Conservation (phyloP, 2,888 invertebrate genomes). For the Hesperia comma region DNA sequence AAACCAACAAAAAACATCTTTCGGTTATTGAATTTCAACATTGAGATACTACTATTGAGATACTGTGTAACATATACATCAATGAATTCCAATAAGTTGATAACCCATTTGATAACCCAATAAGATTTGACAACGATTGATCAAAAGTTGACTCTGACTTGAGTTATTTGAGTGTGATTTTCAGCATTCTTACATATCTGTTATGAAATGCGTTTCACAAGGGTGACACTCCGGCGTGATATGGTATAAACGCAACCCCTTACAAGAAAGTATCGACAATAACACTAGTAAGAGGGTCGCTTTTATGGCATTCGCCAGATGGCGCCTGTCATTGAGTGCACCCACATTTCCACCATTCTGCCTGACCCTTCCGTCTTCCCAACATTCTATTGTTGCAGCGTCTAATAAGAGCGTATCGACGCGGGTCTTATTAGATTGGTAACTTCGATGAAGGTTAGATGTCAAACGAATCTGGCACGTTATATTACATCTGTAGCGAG, state of each 20-base stretch:
- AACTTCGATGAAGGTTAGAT: slow-evolving; percentile 66
- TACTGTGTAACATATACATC: no score
- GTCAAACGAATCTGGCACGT: slow-evolving; percentile 76
- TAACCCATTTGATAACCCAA: no score
- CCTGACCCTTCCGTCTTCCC: slow-evolving; percentile 47
- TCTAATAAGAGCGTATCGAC: slow-evolving; percentile 23
- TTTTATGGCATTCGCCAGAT: slow-evolving; percentile 79
- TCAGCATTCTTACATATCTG: no score
- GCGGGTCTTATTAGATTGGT: slow-evolving; percentile 52
- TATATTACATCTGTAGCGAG: slow-evolving; percentile 53
- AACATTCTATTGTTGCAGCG: slow-evolving; percentile 31
- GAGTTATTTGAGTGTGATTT: no score
- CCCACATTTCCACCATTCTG: slow-evolving; percentile 55
- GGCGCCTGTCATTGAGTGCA: slow-evolving; percentile 78
- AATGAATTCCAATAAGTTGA: no score
- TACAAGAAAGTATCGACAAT: slow-evolving; percentile 75
- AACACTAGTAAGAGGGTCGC: slow-evolving; percentile 74
- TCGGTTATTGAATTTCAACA: no score
- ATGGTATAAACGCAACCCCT: slow-evolving; percentile 49
- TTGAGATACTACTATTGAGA: no score
- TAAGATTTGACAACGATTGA: no score
- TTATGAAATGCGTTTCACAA: slow-evolving; percentile 13
- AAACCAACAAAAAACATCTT: no score
- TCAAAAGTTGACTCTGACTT: no score
- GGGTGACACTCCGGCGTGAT: slow-evolving; percentile 29